Conservation (phyloP, 2,797 vertebrate genomes). For the Ibycter americanus region DNA sequence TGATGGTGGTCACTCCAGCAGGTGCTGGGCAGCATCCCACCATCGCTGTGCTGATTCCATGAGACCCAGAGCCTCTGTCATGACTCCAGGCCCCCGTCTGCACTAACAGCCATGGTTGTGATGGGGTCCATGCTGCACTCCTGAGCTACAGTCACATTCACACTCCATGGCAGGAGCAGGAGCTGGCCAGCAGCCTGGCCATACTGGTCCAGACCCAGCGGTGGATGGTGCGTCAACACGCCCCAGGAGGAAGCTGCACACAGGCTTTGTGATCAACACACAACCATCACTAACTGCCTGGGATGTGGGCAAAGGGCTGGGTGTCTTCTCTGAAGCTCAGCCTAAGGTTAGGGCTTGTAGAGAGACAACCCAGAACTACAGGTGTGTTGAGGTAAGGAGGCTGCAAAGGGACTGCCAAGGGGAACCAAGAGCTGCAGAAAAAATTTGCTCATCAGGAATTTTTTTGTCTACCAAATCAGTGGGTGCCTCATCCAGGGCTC, state of each 20-base stretch:
- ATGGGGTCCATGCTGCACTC: background rate
- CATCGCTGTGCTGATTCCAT: background rate
- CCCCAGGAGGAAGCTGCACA: background rate
- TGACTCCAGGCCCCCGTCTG: background rate
- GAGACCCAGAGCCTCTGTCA: background rate
- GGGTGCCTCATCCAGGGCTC: background rate
- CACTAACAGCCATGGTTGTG: background rate
- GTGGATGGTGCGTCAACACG: background rate
- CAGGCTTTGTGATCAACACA: background rate
- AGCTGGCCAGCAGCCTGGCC: background rate
- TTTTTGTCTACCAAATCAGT: background rate
- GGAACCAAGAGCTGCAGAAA: background rate
- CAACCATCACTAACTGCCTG: too few relatives aligned
- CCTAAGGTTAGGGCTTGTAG: background rate
- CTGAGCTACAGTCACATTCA: background rate
- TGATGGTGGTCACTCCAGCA: background rate
- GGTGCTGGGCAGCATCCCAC: background rate
- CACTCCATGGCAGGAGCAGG: background rate
- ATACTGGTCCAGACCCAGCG: background rate
- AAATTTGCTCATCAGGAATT: background rate
- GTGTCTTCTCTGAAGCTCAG: background rate
- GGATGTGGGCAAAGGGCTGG: background rate
- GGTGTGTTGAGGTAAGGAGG: background rate
- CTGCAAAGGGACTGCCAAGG: background rate
- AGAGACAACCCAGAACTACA: background rate